Evolutionary conservation across 92 coral and sea anemone genomes (phyloP).

Genomic region (Micromussa lordhowensis): DNA sequence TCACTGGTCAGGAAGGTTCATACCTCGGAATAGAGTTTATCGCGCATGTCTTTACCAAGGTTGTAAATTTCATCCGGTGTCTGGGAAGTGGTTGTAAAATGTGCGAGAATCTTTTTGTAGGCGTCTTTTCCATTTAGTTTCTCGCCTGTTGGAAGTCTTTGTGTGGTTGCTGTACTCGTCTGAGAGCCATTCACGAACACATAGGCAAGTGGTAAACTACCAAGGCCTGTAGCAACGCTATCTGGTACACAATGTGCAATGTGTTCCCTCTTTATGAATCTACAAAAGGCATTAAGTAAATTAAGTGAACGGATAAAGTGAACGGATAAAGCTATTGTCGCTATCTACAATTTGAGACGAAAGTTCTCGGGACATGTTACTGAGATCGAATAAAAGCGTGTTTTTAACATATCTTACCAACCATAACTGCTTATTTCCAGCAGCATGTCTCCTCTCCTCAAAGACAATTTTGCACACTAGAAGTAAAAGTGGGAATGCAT

Average conservation of each 20-base stretch:
- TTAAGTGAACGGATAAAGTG: background rate
- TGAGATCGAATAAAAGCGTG: no score
- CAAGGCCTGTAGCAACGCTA: conserved; percentile 74
- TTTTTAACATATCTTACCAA: no score
- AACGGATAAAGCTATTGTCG: background rate
- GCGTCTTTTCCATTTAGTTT: conserved; percentile 67
- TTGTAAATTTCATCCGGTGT: conserved; percentile 76
- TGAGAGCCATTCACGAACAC: conserved; percentile 70
- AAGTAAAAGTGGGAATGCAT: no score
- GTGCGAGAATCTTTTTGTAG: conserved; percentile 69
- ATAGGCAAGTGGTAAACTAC: conserved; percentile 68
- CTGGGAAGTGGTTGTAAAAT: conserved; percentile 73
- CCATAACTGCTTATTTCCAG: no score
- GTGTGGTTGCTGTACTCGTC: conserved; percentile 61
- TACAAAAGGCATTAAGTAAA: background rate
- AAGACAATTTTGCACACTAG: no score
- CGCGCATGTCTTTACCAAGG: conserved; percentile 73
- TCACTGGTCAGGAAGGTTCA: background rate
- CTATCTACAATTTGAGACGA: no score
- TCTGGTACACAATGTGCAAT: conserved; percentile 78
- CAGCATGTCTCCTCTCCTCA: no score
- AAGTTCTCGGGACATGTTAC: no score
- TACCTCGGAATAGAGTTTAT: conserved; percentile 80
- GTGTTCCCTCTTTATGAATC: conserved; percentile 69
- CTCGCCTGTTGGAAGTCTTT: conserved; percentile 78